Conservation (phyloP, 2,797 vertebrate species). For the Sebastes paucispinis region DNA sequence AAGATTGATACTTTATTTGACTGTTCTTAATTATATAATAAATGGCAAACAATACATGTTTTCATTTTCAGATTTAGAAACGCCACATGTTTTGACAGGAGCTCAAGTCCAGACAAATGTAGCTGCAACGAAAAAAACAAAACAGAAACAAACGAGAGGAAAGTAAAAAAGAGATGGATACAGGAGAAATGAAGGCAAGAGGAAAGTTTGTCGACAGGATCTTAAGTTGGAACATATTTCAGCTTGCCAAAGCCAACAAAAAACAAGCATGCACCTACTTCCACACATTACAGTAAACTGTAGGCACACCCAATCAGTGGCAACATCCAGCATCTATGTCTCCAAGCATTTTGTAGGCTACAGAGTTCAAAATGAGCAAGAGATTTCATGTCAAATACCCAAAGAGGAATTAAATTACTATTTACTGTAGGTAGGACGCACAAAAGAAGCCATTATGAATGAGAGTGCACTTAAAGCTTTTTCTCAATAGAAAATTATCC, state of each 20-base stretch:
- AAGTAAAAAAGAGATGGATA: conserved; percentile 11
- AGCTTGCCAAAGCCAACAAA: conserved; percentile 67
- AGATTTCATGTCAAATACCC: conserved; percentile 58
- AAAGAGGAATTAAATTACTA: conserved; percentile 72
- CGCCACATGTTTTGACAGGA: conserved; percentile 38
- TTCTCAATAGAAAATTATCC: conserved; percentile 69
- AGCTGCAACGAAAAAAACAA: conserved; percentile 25
- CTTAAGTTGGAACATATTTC: conserved; percentile 67
- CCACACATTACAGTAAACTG: conserved; percentile 26
- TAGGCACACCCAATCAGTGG: conserved; percentile 66
- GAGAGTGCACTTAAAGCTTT: conserved; percentile 60
- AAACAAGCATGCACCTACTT: conserved; percentile 61
- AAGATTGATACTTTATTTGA: conserved; percentile 15
- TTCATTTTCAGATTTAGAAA: conserved; percentile 32
- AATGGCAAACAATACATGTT: background rate
- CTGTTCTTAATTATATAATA: conserved; percentile 6
- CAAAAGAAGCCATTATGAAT: conserved; percentile 60
- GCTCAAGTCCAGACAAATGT: conserved; percentile 52
- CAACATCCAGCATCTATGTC: conserved; percentile 61
- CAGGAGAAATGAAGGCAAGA: conserved; percentile 23
- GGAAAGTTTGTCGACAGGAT: conserved; percentile 57
- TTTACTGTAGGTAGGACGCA: conserved; percentile 65
- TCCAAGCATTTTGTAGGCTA: conserved; percentile 51
- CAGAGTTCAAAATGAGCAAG: conserved; percentile 52
- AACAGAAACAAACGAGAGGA: conserved; percentile 5